phyloP scores from a whole-genome alignment of 2,797 vertebrate genomes.

The Chromis chromis region DNA sequence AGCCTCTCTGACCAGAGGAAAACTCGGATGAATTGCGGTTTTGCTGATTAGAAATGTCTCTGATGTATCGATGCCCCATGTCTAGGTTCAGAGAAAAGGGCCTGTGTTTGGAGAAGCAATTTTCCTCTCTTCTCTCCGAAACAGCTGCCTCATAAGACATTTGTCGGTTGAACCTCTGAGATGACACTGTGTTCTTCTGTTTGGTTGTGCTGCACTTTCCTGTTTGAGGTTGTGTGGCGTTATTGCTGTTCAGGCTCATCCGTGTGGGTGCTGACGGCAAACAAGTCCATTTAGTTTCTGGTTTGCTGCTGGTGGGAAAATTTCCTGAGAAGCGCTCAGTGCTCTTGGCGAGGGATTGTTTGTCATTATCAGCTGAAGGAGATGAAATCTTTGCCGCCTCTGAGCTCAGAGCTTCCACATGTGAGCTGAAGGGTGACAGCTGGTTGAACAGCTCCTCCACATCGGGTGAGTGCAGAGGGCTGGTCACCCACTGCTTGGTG shows the following conservation, averaged over 20 bases:
- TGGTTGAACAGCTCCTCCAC: conserved; percentile 86
- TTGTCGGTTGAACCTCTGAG: conserved; percentile 80
- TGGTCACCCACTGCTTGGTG: conserved; percentile 94
- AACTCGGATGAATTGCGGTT: conserved; percentile 70
- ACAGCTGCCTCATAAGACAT: conserved; percentile 77
- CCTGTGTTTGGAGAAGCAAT: conserved; percentile 75
- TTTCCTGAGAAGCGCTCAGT: conserved; percentile 56
- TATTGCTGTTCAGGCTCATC: conserved; percentile 37
- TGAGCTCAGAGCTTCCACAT: conserved; percentile 35
- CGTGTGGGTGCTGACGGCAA: conserved; percentile 50
- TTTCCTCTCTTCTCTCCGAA: conserved; percentile 77
- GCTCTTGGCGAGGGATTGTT: conserved; percentile 34
- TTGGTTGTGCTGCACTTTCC: conserved; percentile 70
- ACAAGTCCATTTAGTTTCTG: conserved; percentile 62
- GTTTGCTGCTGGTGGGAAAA: conserved; percentile 55
- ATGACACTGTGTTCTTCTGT: conserved; percentile 72
- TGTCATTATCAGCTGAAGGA: conserved; percentile 28
- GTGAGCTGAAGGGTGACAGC: conserved; percentile 56
- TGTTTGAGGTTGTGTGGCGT: conserved; percentile 56
- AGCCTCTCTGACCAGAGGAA: conserved; percentile 58
- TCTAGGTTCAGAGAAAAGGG: conserved; percentile 95
- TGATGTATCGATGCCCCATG: conserved; percentile 81
- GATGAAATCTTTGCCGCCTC: conserved; percentile 38
- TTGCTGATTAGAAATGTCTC: conserved; percentile 85
- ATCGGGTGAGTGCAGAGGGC: conserved; percentile 95